These are phyloP conservation scores for Planococcus citri DNA, from an alignment of 1,140 invertebrate genomes.

Conservation along the genomic window DNA sequence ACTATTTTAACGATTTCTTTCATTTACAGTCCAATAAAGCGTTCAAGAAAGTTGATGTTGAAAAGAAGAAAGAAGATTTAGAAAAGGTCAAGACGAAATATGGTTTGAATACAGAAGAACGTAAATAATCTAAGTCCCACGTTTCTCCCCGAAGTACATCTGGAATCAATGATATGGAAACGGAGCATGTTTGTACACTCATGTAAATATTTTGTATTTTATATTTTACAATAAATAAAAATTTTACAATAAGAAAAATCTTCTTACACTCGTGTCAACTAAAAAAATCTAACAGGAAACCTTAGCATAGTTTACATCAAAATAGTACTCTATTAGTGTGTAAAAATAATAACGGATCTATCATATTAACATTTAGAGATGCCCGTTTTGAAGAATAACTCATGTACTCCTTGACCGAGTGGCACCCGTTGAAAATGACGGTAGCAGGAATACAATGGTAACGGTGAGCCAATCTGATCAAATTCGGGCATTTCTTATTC, in stretches of 20 bases:
- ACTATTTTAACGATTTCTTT: background rate
- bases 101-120: slow-evolving; percentile 46
- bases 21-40: slow-evolving; percentile 67
- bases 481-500: slow-evolving; percentile 23
- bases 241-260: too few species aligned
- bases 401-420: background rate
- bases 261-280: too few species aligned
- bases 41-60: slow-evolving; percentile 90
- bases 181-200: background rate
- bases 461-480: slow-evolving; percentile 15
- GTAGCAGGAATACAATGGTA: slow-evolving; percentile 5
- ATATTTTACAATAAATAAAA: background rate
- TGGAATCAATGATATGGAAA: background rate
- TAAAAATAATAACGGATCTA: background rate
- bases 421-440: background rate
- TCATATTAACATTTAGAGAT: background rate
- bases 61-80: slow-evolving; percentile 93
- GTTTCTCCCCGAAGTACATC: too few species aligned
- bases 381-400: background rate
- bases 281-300: background rate
- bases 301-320: background rate
- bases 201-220: background rate
- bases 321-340: background rate
- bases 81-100: slow-evolving; percentile 96
- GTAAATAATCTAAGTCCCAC: slow-evolving; percentile 28